Evolutionary conservation across 2,888 invertebrate genomes (phyloP).

Genomic region (Anoplius nigerrimus): DNA sequence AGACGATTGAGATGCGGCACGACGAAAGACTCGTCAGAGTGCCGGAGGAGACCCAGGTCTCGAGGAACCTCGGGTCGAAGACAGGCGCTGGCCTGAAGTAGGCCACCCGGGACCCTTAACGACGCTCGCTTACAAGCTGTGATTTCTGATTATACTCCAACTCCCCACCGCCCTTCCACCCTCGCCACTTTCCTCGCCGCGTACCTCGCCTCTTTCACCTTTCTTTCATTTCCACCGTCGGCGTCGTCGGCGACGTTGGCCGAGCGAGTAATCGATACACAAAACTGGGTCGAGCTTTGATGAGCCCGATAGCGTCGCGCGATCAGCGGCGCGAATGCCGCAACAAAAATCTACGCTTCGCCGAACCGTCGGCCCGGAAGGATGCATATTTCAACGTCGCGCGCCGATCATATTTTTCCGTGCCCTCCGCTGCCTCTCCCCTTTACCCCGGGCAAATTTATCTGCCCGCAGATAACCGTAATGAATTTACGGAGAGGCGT

Average conservation of each 20-base stretch:
- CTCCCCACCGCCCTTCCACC: constrained; percentile 42
- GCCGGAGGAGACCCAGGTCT: constrained; percentile 38
- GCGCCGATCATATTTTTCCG: no score
- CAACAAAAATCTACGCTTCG: not conserved
- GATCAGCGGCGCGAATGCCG: not conserved
- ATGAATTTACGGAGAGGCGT: no score
- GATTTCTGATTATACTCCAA: constrained; percentile 57
- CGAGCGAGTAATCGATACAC: constrained; percentile 35
- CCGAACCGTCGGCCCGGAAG: no score
- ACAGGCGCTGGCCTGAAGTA: constrained; percentile 42
- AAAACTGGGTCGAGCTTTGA: constrained; percentile 39
- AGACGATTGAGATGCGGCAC: constrained; percentile 59
- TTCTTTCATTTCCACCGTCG: constrained; percentile 30
- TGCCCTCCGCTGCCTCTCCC: no score
- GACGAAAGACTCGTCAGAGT: constrained; percentile 54
- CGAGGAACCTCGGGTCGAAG: constrained; percentile 31
- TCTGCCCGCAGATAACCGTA: no score
- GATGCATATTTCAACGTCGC: no score
- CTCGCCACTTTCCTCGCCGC: constrained; percentile 11
- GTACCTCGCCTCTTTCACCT: constrained; percentile 31
- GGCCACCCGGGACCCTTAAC: constrained; percentile 55
- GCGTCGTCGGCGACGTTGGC: no score
- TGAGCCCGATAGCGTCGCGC: constrained; percentile 22
- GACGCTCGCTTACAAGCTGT: constrained; percentile 58
- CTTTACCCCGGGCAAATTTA: no score